phyloP scores from a whole-genome alignment of 2,113 vertebrate genomes.

The Dipodomys merriami region DNA sequence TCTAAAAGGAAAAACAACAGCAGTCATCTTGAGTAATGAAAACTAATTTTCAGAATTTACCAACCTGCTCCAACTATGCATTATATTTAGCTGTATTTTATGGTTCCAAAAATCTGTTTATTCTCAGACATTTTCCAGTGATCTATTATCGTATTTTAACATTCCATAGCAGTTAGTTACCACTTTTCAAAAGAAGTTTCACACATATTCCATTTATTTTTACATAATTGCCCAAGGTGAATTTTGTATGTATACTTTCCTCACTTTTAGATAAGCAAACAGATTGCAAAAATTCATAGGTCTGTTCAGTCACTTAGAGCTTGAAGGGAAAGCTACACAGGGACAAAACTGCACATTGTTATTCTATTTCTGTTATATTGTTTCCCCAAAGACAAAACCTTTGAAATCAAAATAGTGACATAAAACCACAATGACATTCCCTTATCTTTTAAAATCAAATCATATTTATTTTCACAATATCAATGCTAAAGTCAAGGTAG shows the following conservation, averaged over 20 bases:
- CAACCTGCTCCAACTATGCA: background rate
- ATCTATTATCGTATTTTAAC: background rate
- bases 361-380: background rate
- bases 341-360: background rate
- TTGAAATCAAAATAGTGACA: background rate
- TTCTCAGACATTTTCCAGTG: background rate
- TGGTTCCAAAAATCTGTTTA: background rate
- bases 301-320: background rate
- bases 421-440: background rate
- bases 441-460: too few species aligned
- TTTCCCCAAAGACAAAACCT: background rate
- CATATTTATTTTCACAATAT: too few species aligned
- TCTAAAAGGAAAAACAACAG: background rate
- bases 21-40: background rate
- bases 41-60: background rate
- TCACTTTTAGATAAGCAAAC: background rate
- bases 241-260: background rate
- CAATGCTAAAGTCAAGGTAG: too few species aligned
- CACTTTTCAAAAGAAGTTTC: background rate
- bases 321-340: background rate
- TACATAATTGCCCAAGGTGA: constrained; percentile 22
- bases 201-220: constrained; percentile 15
- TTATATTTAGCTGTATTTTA: background rate
- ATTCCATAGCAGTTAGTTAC: background rate
- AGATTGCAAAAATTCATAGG: background rate